phyloP scores from a whole-genome alignment of 1,140 invertebrate genomes.

The Samia ricini region DNA sequence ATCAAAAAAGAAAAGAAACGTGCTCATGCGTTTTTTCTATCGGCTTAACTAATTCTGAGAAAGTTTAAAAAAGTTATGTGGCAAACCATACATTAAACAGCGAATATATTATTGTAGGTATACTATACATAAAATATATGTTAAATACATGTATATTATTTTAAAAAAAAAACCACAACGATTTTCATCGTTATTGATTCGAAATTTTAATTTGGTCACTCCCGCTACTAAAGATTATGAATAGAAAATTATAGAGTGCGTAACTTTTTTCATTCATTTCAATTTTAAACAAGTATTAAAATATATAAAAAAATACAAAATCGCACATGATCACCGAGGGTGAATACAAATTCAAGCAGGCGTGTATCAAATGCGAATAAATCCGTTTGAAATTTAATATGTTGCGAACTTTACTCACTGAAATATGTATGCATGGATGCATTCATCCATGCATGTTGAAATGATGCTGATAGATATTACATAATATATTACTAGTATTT shows the following conservation, averaged over 20 bases:
- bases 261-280: not conserved
- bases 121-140: no score
- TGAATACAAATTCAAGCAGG: slow-evolving; percentile 17
- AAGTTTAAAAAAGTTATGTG: no score
- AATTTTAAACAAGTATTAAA: not conserved
- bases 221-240: not conserved
- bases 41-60: no score
- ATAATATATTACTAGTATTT: not conserved
- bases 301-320: slow-evolving; percentile 8
- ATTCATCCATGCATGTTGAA: not conserved
- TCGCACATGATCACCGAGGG: slow-evolving; percentile 28
- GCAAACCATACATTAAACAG: no score
- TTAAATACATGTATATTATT: no score
- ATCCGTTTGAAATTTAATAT: slow-evolving; percentile 68
- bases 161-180: no score
- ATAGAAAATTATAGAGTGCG: not conserved
- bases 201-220: no score
- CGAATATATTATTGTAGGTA: no score
- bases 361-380: slow-evolving; percentile 42
- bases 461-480: not conserved
- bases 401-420: slow-evolving; percentile 39
- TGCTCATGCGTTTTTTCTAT: no score
- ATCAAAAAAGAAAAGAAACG: no score
- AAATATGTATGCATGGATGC: slow-evolving; percentile 35
- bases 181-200: no score